These are phyloP conservation scores for Sepioteuthis lessoniana DNA, from an alignment of 2,888 invertebrate species.

Conservation along the genomic window DNA sequence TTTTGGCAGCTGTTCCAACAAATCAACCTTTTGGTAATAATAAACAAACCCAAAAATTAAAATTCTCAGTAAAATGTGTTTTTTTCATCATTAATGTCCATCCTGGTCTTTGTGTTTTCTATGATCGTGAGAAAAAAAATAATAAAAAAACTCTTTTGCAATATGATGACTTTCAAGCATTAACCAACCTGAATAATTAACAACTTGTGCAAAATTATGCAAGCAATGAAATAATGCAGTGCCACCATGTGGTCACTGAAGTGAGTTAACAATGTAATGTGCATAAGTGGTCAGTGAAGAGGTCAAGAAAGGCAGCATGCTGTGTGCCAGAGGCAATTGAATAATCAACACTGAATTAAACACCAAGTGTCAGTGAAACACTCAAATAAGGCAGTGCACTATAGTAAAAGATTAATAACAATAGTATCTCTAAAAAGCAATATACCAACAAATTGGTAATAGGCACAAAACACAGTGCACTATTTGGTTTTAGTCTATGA, in stretches of 20 bases:
- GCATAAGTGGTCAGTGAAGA: not conserved
- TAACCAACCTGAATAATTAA: too few species aligned
- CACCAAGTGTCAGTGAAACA: not conserved
- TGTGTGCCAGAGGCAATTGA: not conserved
- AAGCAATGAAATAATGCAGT: conserved; percentile 33
- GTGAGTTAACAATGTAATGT: not conserved
- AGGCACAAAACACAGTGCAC: conserved; percentile 33
- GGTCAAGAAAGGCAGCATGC: not conserved
- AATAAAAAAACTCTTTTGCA: too few species aligned
- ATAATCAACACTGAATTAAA: not conserved
- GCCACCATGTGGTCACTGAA: not conserved
- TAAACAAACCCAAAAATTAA: too few species aligned
- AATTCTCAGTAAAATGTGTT: too few species aligned
- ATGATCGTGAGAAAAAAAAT: too few species aligned
- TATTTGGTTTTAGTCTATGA: not conserved
- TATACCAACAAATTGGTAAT: not conserved
- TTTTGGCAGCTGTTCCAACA: too few species aligned
- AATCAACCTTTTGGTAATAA: too few species aligned
- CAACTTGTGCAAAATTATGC: not conserved
- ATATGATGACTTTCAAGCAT: too few species aligned
- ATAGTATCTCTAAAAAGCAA: not conserved
- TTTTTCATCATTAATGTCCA: too few species aligned
- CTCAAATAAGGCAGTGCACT: conserved; percentile 15
- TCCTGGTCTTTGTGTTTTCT: too few species aligned
- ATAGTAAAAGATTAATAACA: not conserved